Evolutionary conservation across 2,888 invertebrate species (phyloP).

Genomic region (Cremastinae sp.): DNA sequence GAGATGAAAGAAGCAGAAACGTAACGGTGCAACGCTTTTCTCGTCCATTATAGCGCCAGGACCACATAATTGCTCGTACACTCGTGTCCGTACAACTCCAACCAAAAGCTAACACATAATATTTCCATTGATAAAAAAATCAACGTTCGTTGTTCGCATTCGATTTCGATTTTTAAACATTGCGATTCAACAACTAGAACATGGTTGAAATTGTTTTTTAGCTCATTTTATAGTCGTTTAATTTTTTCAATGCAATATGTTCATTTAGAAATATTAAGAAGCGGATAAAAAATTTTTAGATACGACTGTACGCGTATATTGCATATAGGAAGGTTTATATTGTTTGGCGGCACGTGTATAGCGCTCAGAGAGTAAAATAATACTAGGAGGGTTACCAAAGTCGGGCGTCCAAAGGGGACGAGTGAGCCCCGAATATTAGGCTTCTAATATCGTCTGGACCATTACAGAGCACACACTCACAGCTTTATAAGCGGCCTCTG

Average conservation of each 20-base stretch:
- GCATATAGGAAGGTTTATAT: constrained; percentile 48
- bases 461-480: constrained; percentile 57
- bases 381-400: constrained; percentile 28
- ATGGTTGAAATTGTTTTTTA: no score
- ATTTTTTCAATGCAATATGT: no score
- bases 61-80: constrained; percentile 6
- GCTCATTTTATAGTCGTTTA: no score
- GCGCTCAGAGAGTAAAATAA: constrained; percentile 52
- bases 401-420: constrained; percentile 24
- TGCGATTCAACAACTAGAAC: no score
- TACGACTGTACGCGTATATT: not conserved
- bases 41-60: constrained; percentile 29
- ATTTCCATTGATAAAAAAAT: no score
- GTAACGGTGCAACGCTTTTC: constrained; percentile 19
- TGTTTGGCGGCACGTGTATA: constrained; percentile 57
- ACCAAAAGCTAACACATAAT: no score
- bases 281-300: no score
- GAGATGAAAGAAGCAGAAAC: not conserved
- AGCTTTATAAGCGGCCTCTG: constrained; percentile 8
- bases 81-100: no score
- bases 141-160: no score
- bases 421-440: constrained; percentile 62
- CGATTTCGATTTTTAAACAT: no score
- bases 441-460: constrained; percentile 62
- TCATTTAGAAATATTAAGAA: no score